These are phyloP conservation scores for Ophion ventricosus DNA, from an alignment of 2,888 invertebrate genomes.

Conservation along the genomic window DNA sequence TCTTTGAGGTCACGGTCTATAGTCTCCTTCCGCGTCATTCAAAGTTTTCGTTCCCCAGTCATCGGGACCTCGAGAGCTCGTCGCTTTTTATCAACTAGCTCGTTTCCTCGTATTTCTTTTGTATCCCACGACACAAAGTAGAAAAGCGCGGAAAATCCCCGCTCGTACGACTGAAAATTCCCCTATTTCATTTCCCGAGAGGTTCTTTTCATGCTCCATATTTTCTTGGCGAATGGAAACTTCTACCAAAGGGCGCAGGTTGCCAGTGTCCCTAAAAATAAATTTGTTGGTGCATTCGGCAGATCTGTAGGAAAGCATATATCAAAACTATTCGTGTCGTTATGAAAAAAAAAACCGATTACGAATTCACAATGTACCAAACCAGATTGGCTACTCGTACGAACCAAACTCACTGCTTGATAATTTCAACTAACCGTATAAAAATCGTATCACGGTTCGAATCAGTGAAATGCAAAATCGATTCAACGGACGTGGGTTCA, in stretches of 20 bases:
- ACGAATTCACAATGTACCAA: not conserved
- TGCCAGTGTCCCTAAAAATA: not conserved
- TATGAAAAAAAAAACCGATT: slow-evolving; percentile 4
- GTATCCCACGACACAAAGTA: too few relatives aligned
- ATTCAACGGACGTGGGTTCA: slow-evolving; percentile 13
- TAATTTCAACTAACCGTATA: slow-evolving; percentile 17
- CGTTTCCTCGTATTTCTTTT: too few relatives aligned
- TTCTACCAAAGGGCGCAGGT: not conserved
- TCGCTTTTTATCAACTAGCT: not conserved
- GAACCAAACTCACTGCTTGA: slow-evolving; percentile 15
- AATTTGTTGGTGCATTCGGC: not conserved
- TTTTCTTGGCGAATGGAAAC: not conserved
- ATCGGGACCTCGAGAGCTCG: not conserved
- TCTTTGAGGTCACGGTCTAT: slow-evolving; percentile 34
- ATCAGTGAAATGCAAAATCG: slow-evolving; percentile 30
- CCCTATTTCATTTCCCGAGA: not conserved
- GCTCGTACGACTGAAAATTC: too few relatives aligned
- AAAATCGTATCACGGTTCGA: slow-evolving; percentile 26
- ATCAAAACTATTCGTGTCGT: not conserved
- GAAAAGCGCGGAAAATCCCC: too few relatives aligned
- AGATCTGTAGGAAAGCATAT: not conserved
- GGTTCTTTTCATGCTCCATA: not conserved
- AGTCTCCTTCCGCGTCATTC: slow-evolving; percentile 2
- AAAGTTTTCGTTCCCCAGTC: slow-evolving; percentile 42
- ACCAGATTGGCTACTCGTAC: not conserved